Evolutionary conservation across 2,797 vertebrate genomes (phyloP).

Genomic region (Macroramphosus scolopax): DNA sequence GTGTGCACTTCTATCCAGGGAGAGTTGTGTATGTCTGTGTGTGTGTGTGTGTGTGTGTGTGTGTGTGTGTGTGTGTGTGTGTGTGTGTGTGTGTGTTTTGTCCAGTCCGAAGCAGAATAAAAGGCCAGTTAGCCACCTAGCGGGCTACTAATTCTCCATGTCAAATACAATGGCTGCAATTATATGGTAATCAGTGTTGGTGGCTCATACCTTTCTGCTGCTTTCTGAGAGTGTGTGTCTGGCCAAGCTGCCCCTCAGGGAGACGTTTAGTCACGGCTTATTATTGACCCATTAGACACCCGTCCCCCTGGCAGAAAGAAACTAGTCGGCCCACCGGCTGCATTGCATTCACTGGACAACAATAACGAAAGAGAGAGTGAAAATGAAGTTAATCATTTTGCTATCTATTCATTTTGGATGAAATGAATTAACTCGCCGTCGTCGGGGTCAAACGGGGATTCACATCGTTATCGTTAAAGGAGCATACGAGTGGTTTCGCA

Average conservation of each 20-base stretch:
- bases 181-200: slow-evolving; percentile 91
- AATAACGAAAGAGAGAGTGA: slow-evolving; percentile 39
- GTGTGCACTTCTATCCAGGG: slow-evolving; percentile 20
- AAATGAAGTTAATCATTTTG: slow-evolving; percentile 56
- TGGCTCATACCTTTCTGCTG: slow-evolving; percentile 79
- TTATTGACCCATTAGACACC: slow-evolving; percentile 80
- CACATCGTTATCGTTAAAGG: slow-evolving; percentile 11
- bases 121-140: slow-evolving; percentile 81
- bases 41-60: slow-evolving; percentile 47
- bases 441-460: slow-evolving; percentile 8
- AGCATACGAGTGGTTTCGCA: not conserved
- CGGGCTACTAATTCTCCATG: slow-evolving; percentile 80
- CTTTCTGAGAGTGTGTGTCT: slow-evolving; percentile 75
- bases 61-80: not conserved
- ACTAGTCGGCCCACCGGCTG: slow-evolving; percentile 63
- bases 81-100: slow-evolving; percentile 27
- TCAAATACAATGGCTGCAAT: slow-evolving; percentile 89
- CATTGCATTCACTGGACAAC: slow-evolving; percentile 53
- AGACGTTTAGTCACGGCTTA: slow-evolving; percentile 82
- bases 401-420: slow-evolving; percentile 19
- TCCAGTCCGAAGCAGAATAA: slow-evolving; percentile 65
- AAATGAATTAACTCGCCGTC: slow-evolving; percentile 27
- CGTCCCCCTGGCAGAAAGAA: slow-evolving; percentile 75
- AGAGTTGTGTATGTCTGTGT: slow-evolving; percentile 35
- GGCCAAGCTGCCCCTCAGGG: slow-evolving; percentile 79